Evolutionary conservation across 2,888 invertebrate species (phyloP).

Genomic region (Plebejus melissa): DNA sequence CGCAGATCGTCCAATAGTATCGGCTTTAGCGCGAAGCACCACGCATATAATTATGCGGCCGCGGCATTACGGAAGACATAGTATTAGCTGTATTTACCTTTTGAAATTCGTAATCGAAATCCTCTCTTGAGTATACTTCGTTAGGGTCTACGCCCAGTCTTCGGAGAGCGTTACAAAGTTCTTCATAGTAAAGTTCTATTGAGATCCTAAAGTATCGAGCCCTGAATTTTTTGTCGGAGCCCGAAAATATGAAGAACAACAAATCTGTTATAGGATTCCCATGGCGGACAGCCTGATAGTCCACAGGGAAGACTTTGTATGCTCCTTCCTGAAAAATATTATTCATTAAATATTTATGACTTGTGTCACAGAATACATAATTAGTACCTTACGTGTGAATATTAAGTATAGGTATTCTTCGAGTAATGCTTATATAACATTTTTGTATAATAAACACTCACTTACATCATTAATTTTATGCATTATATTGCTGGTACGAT

Average conservation of each 20-base stretch:
- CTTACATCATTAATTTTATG: constrained; percentile 33
- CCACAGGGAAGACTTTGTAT: constrained; percentile 38
- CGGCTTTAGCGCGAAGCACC: no score
- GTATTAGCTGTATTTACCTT: constrained; percentile 35
- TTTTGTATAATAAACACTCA: no score
- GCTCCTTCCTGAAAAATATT: constrained; percentile 41
- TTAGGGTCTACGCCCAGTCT: constrained; percentile 40
- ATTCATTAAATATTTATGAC: no score
- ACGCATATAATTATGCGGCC: no score
- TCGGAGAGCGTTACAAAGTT: constrained; percentile 38
- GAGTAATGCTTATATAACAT: no score
- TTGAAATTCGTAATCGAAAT: constrained; percentile 43
- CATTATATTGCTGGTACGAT: constrained; percentile 41
- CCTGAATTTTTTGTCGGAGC: constrained; percentile 45
- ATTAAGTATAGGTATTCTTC: no score
- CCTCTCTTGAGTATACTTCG: constrained; percentile 39
- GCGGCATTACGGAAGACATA: no score
- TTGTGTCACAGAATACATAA: no score
- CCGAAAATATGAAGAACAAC: constrained; percentile 44
- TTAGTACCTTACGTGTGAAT: no score
- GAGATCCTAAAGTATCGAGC: constrained; percentile 37
- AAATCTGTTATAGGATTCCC: constrained; percentile 40
- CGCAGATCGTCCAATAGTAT: no score
- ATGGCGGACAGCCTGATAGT: constrained; percentile 43
- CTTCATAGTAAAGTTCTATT: constrained; percentile 43